Evolutionary conservation across 2,888 invertebrate species (phyloP).

Genomic region (Lycophotia porphyrea): DNA sequence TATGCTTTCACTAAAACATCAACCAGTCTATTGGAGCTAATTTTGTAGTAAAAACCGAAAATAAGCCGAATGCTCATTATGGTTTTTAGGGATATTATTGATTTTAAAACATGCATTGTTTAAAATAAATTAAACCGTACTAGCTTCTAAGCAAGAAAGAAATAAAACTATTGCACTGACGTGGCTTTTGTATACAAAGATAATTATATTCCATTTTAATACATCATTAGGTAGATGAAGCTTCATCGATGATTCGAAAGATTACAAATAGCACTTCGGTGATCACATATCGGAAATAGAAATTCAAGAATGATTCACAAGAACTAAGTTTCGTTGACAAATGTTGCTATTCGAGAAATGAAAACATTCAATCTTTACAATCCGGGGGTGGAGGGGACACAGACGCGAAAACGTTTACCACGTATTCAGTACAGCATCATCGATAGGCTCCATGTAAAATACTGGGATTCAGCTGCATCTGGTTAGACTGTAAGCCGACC

Average conservation of each 20-base stretch:
- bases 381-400: no score
- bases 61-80: constrained; percentile 6
- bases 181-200: not conserved
- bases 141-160: not conserved
- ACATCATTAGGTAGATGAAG: not conserved
- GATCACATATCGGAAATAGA: not conserved
- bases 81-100: not conserved
- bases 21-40: not conserved
- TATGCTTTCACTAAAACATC: not conserved
- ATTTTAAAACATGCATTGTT: not conserved
- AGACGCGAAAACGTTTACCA: no score
- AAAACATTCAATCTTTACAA: not conserved
- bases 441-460: no score
- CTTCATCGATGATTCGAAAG: not conserved
- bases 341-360: not conserved
- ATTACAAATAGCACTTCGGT: constrained; percentile 3
- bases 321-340: not conserved
- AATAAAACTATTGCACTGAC: constrained; percentile 2
- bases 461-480: no score
- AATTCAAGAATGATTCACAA: not conserved
- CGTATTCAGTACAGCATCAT: no score
- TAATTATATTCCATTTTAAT: not conserved
- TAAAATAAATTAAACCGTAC: not conserved
- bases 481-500: no score
- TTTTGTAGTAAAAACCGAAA: constrained; percentile 12